Evolutionary conservation across 2,113 vertebrate species (phyloP).

Genomic region (Otus sunia): DNA sequence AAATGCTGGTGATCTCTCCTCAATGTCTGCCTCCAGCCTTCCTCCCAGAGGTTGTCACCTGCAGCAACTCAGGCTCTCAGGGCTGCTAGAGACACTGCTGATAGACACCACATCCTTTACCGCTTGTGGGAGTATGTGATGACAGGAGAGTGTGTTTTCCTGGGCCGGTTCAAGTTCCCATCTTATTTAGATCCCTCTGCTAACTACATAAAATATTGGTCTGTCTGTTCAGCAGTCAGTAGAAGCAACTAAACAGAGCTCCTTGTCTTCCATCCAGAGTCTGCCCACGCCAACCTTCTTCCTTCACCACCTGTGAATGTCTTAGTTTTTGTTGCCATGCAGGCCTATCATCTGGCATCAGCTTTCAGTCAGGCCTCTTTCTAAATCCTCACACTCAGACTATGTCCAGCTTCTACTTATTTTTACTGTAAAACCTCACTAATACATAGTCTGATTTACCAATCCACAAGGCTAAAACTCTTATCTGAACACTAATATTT

Average conservation of each 20-base stretch:
- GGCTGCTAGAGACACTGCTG: neutral
- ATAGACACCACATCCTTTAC: neutral
- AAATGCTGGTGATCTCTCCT: neutral
- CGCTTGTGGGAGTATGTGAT: neutral
- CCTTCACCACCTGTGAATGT: neutral
- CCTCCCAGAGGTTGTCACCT: neutral
- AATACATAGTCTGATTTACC: neutral
- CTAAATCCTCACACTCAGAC: neutral
- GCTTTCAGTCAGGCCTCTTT: neutral
- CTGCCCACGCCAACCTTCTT: neutral
- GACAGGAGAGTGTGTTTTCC: neutral
- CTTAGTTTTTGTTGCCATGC: neutral
- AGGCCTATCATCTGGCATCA: neutral
- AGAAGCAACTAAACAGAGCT: neutral
- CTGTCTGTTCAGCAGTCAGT: neutral
- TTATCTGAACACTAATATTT: neutral
- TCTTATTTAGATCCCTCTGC: neutral
- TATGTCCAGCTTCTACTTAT: neutral
- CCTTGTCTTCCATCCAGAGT: neutral
- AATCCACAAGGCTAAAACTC: neutral
- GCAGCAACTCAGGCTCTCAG: neutral
- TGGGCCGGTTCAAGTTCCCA: neutral
- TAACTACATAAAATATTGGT: neutral
- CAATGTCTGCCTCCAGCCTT: fast-evolving
- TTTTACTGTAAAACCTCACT: neutral